phyloP scores from a whole-genome alignment of 2,797 vertebrate genomes.

The Epinephelus coioides region DNA sequence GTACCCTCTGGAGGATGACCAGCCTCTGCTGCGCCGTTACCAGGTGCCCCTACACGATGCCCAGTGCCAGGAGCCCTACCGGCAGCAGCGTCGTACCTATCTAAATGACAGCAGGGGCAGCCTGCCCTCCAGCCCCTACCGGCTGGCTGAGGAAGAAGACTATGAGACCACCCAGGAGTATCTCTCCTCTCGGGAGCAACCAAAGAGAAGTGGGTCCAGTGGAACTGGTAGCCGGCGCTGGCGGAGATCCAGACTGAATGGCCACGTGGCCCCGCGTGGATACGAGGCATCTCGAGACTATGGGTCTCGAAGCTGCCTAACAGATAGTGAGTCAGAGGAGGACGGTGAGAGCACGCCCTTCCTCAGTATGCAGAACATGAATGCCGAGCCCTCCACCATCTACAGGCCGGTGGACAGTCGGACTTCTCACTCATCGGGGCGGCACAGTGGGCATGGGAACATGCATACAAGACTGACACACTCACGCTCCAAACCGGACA shows the following conservation, averaged over 20 bases:
- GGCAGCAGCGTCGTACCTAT: constrained; percentile 93
- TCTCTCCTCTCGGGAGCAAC: constrained; percentile 93
- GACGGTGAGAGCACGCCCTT: constrained; percentile 96
- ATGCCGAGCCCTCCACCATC: constrained; percentile 91
- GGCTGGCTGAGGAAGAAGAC: constrained; percentile 94
- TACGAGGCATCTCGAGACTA: constrained; percentile 93
- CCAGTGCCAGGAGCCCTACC: constrained; percentile 93
- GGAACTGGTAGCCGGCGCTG: constrained; percentile 88
- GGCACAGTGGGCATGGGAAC: constrained; percentile 88
- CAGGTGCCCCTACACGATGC: constrained; percentile 91
- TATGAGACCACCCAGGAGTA: constrained; percentile 99
- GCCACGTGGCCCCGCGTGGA: constrained; percentile 93
- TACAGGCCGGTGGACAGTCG: constrained; percentile 92
- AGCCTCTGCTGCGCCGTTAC: constrained; percentile 93
- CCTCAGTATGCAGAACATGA: constrained; percentile 96
- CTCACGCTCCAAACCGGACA: constrained; percentile 91
- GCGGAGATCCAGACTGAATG: constrained; percentile 95
- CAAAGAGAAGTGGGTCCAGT: constrained; percentile 94
- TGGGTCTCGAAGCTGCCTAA: constrained; percentile 93
- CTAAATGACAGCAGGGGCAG: constrained; percentile 95
- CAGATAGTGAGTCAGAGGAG: constrained; percentile 95
- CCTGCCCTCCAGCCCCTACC: constrained; percentile 95
- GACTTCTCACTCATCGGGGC: constrained; percentile 94
- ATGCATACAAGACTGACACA: constrained; percentile 90
- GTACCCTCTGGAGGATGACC: constrained; percentile 93